A percentile compares a stretch with the other conserved stretches of the same genome.
phyloP scores from a whole-genome alignment of 1,140 invertebrate genomes.

The Liolophura sinensis region DNA sequence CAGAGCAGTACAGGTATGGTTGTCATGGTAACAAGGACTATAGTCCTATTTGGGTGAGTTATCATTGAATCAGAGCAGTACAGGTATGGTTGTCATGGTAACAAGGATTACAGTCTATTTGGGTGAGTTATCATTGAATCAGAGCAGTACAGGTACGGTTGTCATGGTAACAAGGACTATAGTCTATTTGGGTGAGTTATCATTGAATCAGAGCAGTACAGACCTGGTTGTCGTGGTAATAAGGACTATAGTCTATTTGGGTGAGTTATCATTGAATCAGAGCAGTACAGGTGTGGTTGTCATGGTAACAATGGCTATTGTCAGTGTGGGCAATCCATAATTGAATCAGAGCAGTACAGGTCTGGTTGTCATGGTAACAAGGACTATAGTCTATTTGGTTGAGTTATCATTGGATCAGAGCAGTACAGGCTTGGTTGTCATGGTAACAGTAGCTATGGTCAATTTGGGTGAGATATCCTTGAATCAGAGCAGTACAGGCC shows the following conservation, averaged over 20 bases:
- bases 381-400: slow-evolving; percentile 90
- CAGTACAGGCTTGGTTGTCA: slow-evolving; percentile 63
- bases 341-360: slow-evolving; percentile 76
- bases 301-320: slow-evolving; percentile 90
- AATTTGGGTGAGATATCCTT: slow-evolving; percentile 86
- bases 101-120: slow-evolving; percentile 88
- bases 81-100: too few relatives aligned
- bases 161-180: slow-evolving; percentile 83
- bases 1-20: too few relatives aligned
- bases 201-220: slow-evolving; percentile 77
- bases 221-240: slow-evolving; percentile 67
- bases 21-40: too few relatives aligned
- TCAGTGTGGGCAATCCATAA: slow-evolving; percentile 85
- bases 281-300: slow-evolving; percentile 67
- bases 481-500: slow-evolving; percentile 73
- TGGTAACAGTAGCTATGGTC: slow-evolving; percentile 93
- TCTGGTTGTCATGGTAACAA: slow-evolving; percentile 74
- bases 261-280: slow-evolving; percentile 75
- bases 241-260: slow-evolving; percentile 96
- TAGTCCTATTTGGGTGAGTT: too few relatives aligned
- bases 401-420: slow-evolving; percentile 78
- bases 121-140: slow-evolving; percentile 77
- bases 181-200: slow-evolving; percentile 90
- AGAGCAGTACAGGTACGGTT: slow-evolving; percentile 70
- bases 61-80: too few relatives aligned